Evolutionary conservation across 2,113 vertebrate genomes (phyloP).

Genomic region (Heterotis niloticus): DNA sequence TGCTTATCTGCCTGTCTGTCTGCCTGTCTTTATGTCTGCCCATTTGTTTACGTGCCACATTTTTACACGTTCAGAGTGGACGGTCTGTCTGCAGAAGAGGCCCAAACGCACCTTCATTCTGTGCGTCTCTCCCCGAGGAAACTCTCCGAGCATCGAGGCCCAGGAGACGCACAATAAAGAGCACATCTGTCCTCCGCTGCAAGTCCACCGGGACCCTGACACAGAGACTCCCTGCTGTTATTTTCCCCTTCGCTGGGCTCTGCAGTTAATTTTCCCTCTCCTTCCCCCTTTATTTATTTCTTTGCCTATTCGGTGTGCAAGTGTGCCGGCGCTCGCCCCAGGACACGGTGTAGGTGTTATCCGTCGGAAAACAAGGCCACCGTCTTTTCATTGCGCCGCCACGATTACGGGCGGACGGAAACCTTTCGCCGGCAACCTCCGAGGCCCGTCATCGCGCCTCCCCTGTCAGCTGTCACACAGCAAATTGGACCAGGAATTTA

Average conservation of each 20-base stretch:
- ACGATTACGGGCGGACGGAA: background rate
- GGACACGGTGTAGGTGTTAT: no score
- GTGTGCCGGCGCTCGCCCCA: no score
- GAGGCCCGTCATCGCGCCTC: background rate
- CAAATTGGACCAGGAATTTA: conserved; percentile 23
- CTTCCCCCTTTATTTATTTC: background rate
- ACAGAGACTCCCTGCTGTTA: background rate
- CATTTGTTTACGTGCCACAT: no score
- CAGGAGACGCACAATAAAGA: conserved; percentile 1
- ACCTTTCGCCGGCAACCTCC: conserved; percentile 4
- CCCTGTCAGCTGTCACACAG: conserved; percentile 4
- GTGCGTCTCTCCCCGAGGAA: background rate
- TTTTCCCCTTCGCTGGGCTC: conserved; percentile 1
- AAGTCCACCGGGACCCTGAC: background rate
- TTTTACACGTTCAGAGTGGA: background rate
- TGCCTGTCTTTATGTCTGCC: no score
- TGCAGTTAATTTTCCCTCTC: background rate
- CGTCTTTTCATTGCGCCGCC: background rate
- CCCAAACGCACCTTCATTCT: background rate
- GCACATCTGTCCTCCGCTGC: conserved; percentile 2
- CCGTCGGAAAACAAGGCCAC: no score
- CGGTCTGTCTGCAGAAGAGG: background rate
- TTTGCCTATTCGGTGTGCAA: no score
- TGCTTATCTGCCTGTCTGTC: no score
- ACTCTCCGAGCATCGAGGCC: no score